phyloP scores from a whole-genome alignment of 2,888 invertebrate species.

The Kuschelorhynchus macadamiae region DNA sequence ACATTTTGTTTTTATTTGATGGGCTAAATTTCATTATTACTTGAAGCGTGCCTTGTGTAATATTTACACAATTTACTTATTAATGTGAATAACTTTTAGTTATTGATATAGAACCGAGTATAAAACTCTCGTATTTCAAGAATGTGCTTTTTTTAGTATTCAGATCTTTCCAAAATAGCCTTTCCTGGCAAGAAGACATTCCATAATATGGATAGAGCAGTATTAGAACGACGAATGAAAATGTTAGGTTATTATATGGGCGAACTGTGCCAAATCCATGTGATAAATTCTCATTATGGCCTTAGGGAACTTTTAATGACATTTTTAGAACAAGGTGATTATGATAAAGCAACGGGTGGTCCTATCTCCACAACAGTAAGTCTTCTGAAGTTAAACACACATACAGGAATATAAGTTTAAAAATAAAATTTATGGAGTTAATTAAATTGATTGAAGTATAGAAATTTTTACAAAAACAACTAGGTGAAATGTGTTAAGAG shows the following conservation, averaged over 20 bases:
- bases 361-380: constrained; percentile 74
- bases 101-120: no score
- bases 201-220: constrained; percentile 88
- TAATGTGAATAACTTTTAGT: no score
- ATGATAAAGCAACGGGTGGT: constrained; percentile 76
- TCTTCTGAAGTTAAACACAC: constrained; percentile 14
- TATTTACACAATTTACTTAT: no score
- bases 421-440: no score
- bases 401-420: no score
- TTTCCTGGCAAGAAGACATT: constrained; percentile 96
- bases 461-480: no score
- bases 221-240: constrained; percentile 87
- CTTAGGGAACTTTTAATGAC: constrained; percentile 75
- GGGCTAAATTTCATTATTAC: no score
- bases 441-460: no score
- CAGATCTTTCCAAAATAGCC: constrained; percentile 81
- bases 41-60: no score
- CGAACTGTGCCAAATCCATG: constrained; percentile 75
- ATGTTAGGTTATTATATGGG: constrained; percentile 87
- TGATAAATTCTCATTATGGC: constrained; percentile 75
- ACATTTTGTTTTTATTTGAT: no score
- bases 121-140: no score
- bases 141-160: constrained; percentile 77
- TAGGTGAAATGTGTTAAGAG: no score
- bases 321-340: constrained; percentile 80